Evolutionary conservation across 2,797 vertebrate genomes (phyloP).

Genomic region (Cuculus canorus): DNA sequence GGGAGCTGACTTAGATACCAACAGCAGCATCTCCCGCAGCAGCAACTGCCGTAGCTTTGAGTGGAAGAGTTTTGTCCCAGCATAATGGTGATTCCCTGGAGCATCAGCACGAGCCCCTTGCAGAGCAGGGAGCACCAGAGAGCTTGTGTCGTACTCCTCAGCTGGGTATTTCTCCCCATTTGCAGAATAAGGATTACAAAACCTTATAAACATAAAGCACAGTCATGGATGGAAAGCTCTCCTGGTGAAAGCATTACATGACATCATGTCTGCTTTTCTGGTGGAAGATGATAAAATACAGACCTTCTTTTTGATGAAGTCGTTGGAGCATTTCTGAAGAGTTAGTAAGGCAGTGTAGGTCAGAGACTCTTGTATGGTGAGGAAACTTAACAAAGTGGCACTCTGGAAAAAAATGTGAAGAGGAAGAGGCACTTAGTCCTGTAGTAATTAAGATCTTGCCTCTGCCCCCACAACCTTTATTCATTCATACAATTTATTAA

Average conservation of each 20-base stretch:
- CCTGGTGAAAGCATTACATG: background rate
- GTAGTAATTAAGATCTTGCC: background rate
- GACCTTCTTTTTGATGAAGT: constrained; percentile 87
- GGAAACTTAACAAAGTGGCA: constrained; percentile 89
- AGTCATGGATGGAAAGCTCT: background rate
- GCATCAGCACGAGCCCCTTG: background rate
- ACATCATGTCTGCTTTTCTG: background rate
- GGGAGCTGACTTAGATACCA: background rate
- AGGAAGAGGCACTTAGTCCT: background rate
- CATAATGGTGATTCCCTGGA: too few relatives aligned
- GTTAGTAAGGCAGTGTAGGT: constrained; percentile 89
- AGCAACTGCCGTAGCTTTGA: background rate
- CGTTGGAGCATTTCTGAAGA: constrained; percentile 76
- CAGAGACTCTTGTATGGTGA: constrained; percentile 92
- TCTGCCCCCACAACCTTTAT: background rate
- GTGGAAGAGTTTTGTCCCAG: background rate
- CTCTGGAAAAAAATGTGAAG: constrained; percentile 73
- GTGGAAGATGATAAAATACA: background rate
- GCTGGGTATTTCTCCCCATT: background rate
- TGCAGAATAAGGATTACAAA: background rate
- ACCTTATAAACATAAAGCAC: background rate
- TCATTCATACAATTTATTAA: background rate
- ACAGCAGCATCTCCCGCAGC: background rate
- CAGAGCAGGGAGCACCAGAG: background rate
- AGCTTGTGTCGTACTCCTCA: background rate